Evolutionary conservation across 2,113 vertebrate species (phyloP), one percentile per base, ranked within the genome.

Genomic region (Strix uralensis): DNA sequence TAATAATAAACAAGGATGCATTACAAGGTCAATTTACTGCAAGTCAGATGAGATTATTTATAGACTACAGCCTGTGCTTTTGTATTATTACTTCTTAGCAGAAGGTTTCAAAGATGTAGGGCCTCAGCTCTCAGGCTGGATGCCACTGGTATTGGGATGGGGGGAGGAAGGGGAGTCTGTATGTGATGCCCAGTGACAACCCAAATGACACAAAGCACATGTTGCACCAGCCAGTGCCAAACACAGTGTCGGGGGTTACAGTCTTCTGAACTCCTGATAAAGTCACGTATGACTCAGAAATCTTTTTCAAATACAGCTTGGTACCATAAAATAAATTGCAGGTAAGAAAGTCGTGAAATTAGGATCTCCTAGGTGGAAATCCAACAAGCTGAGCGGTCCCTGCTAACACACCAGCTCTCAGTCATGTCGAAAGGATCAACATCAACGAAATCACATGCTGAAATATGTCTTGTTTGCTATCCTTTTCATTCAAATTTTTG

Each of bases 381-480:
- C 15, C n/a, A 54, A 36, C 61, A 63, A 17, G 13, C 11, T 1
- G 0, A 34, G 44, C 2, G 0, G 6, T 51, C 14, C 15, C 26
- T 0, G 1, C 11, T 49, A 47, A 55, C 23, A 58, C 6, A 52
- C 5, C 22, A 67, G 27, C 34, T 69, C 20, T 88, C 46, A 21
- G 36, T 25, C 3, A 1, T 10, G 10, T 15, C 34, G 34, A 58
- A 72, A 20, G 23, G 15, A 72, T 25, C 9, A 66, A 29, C 32
- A 32, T 2, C 8, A 71, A 36, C 0, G 2, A 71, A 90, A 46
- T 13, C 0, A 11, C 0, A 2, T 11, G 29, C 46, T 54, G 46
- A 62, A 49, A 51, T 21, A 7, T 20, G 21, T 44, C 38, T 21
- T 70, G 2, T 80, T 75, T 58, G 26, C 22, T 8, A 5, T 16